Conservation (phyloP, 2,113 vertebrate species). For the Brachirus orientalis region DNA sequence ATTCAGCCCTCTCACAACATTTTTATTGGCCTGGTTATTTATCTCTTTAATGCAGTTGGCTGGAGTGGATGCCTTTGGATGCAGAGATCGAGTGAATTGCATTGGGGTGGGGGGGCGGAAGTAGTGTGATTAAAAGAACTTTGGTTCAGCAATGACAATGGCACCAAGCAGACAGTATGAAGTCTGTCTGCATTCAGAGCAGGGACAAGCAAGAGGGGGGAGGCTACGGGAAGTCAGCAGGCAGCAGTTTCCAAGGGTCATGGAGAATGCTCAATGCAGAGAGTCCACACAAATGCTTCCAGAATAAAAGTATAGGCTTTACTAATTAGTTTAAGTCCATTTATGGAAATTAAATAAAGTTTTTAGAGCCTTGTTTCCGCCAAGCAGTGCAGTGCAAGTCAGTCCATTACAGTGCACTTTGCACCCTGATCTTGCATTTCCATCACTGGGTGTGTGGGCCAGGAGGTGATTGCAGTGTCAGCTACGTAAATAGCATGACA, state of each 20-base stretch:
- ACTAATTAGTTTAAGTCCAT: no score
- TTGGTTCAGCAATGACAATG: conserved; percentile 69
- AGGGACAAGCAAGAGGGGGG: not conserved
- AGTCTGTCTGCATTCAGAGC: conserved; percentile 47
- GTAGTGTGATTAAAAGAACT: conserved; percentile 75
- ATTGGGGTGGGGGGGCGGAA: conserved; percentile 15
- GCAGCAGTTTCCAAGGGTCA: not conserved
- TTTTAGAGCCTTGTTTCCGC: no score
- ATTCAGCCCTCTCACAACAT: conserved; percentile 51
- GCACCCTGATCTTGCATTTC: no score
- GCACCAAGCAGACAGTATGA: conserved; percentile 34
- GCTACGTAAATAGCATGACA: no score
- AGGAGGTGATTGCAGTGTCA: no score
- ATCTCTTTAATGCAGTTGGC: conserved; percentile 81
- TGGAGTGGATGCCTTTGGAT: conserved; percentile 65
- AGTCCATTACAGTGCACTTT: no score
- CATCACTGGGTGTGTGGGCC: no score
- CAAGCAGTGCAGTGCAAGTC: no score
- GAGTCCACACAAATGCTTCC: not conserved
- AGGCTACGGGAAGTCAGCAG: not conserved
- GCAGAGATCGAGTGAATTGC: conserved; percentile 67
- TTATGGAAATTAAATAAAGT: no score
- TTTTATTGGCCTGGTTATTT: conserved; percentile 82
- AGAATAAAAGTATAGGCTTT: no score
- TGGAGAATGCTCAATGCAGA: not conserved